Percentiles rank a stretch among this genome's conserved stretches.
phyloP scores from a whole-genome alignment of 2,797 vertebrate genomes.

The Xiphophorus birchmanni region DNA sequence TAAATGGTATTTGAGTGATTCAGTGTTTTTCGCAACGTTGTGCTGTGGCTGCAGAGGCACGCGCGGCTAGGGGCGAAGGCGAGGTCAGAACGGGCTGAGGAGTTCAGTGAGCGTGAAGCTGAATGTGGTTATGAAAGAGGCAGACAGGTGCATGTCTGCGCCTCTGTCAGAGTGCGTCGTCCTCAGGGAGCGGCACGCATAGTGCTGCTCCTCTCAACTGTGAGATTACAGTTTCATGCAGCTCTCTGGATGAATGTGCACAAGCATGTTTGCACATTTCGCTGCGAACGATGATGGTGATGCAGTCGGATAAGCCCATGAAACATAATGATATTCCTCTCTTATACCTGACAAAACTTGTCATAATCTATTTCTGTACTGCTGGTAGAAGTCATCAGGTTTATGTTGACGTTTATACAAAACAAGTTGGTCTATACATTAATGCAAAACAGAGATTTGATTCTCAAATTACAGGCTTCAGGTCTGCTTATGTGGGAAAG shows the following conservation, averaged over 20 bases:
- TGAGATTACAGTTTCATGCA: slow-evolving; percentile 81
- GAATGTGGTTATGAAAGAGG: slow-evolving; percentile 47
- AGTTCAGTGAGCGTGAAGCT: slow-evolving; percentile 50
- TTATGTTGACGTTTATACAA: slow-evolving; percentile 29
- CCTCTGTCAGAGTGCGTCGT: slow-evolving; percentile 44
- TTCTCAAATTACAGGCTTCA: background rate
- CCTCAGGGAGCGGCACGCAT: slow-evolving; percentile 55
- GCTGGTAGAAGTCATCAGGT: slow-evolving; percentile 24
- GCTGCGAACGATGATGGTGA: slow-evolving; percentile 49
- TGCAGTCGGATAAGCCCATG: slow-evolving; percentile 58
- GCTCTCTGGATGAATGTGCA: slow-evolving; percentile 53
- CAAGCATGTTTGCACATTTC: slow-evolving; percentile 55
- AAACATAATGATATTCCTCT: slow-evolving; percentile 63
- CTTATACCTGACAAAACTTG: slow-evolving; percentile 66
- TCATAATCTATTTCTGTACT: slow-evolving; percentile 39
- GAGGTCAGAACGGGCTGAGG: slow-evolving; percentile 40
- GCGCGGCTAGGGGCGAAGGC: slow-evolving; percentile 55
- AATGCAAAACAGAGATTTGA: background rate
- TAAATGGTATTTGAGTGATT: slow-evolving; percentile 13
- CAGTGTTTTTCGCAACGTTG: background rate
- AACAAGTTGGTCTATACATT: background rate
- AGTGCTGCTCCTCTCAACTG: slow-evolving; percentile 70
- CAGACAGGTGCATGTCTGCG: slow-evolving; percentile 66
- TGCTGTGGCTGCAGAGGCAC: slow-evolving; percentile 21
- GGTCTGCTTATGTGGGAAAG: background rate